phyloP scores from a whole-genome alignment of 2,888 invertebrate genomes.

The Apoderus coryli region DNA sequence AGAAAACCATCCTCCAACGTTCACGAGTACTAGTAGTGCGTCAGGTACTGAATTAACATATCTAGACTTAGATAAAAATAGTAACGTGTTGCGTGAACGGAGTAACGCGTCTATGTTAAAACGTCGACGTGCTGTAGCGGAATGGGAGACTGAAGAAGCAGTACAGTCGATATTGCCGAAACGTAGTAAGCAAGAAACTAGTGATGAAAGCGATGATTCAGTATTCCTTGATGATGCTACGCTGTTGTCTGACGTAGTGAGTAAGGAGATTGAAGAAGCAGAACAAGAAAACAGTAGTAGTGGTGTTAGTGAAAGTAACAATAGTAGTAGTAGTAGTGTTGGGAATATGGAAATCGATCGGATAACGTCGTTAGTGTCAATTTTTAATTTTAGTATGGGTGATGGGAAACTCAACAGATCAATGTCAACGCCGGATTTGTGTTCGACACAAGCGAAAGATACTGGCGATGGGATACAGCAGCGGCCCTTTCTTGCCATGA shows the following conservation, averaged over 20 bases:
- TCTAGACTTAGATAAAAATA: slow-evolving; percentile 34
- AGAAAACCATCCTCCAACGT: slow-evolving; percentile 32
- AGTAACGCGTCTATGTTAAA: slow-evolving; percentile 29
- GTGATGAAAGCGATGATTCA: slow-evolving; percentile 28
- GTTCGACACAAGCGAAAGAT: slow-evolving; percentile 40
- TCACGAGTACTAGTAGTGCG: slow-evolving; percentile 17
- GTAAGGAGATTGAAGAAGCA: slow-evolving; percentile 20
- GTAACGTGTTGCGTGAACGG: slow-evolving; percentile 28
- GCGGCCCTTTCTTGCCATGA: slow-evolving; percentile 39
- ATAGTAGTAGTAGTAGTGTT: slow-evolving; percentile 11
- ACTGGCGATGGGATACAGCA: slow-evolving; percentile 31
- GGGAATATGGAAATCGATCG: slow-evolving; percentile 41
- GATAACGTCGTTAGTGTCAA: slow-evolving; percentile 42
- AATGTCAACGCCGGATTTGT: slow-evolving; percentile 38
- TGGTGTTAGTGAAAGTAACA: too few relatives aligned
- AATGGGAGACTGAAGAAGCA: slow-evolving; percentile 41
- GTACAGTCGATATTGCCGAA: slow-evolving; percentile 39
- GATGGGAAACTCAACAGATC: slow-evolving; percentile 30
- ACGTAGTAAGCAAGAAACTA: slow-evolving; percentile 28
- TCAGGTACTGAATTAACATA: slow-evolving; percentile 29
- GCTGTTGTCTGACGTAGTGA: slow-evolving; percentile 29
- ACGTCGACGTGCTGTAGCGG: slow-evolving; percentile 34
- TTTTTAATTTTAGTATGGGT: slow-evolving; percentile 39
- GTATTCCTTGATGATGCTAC: slow-evolving; percentile 35
- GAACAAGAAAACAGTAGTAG: slow-evolving; percentile 11